phyloP scores from a whole-genome alignment of 2,113 vertebrate genomes.

The Mus spicilegus region DNA sequence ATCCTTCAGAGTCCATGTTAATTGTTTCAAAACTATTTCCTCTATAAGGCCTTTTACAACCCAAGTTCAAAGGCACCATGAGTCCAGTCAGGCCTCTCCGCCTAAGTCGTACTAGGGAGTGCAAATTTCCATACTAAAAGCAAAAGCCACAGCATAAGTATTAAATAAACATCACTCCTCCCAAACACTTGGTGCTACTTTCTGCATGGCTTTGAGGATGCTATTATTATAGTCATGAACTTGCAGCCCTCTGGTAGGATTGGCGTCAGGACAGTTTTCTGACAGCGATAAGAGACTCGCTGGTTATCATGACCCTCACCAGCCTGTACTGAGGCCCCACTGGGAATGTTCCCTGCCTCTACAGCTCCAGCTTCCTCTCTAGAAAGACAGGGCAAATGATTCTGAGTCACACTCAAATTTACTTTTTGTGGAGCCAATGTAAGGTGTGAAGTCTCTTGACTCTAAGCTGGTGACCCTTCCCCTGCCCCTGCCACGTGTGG shows the following conservation, averaged over 20 bases:
- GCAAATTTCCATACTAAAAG: not conserved
- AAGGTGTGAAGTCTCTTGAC: not conserved
- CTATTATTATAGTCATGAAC: not conserved
- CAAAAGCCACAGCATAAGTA: not conserved
- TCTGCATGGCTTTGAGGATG: not conserved
- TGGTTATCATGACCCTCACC: not conserved
- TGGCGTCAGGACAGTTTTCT: not conserved
- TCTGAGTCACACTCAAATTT: not conserved
- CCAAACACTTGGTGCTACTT: too few species aligned
- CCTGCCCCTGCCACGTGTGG: not conserved
- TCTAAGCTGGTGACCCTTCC: not conserved
- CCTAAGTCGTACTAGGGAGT: not conserved
- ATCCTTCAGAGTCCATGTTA: not conserved
- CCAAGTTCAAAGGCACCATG: too few species aligned
- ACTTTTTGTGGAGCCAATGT: not conserved
- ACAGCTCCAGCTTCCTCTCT: not conserved
- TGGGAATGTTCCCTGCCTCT: not conserved
- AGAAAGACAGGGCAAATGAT: not conserved
- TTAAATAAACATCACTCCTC: not conserved
- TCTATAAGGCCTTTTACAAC: not conserved
- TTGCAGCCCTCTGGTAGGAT: fast-evolving
- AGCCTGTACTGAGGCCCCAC: not conserved
- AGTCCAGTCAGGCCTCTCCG: not conserved
- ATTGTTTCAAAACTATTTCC: not conserved
- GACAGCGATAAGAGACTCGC: not conserved